Percentiles rank a stretch among this genome's conserved stretches.
Evolutionary conservation across 1,140 invertebrate genomes (phyloP).

Genomic region (Globodera ellingtonae): DNA sequence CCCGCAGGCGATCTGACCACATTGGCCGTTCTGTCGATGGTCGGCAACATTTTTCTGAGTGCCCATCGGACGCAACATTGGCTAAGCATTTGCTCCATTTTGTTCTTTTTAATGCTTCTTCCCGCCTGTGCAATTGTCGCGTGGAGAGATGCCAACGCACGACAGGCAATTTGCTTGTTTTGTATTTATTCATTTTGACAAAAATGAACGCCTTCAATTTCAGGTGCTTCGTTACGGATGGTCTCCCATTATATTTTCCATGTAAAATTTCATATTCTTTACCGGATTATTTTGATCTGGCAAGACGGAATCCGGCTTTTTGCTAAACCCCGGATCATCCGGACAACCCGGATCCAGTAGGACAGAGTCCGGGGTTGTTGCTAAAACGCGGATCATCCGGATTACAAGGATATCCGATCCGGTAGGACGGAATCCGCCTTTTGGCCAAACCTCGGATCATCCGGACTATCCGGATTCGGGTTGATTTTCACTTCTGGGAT

Average conservation of each 20-base stretch:
- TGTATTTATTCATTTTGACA: no score
- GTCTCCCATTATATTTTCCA: conserved; percentile 64
- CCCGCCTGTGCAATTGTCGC: conserved; percentile 57
- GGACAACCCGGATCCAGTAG: no score
- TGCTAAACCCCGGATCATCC: no score
- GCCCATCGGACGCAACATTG: conserved; percentile 59
- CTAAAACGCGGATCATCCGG: not conserved
- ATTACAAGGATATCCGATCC: no score
- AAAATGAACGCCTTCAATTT: not conserved
- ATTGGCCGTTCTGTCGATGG: conserved; percentile 54
- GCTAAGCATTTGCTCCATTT: conserved; percentile 58
- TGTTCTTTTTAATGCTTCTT: conserved; percentile 46
- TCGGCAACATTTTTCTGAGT: conserved; percentile 60
- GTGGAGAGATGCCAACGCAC: conserved; percentile 41
- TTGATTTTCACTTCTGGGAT: no score
- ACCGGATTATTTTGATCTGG: no score
- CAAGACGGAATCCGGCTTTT: no score
- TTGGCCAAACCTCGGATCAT: no score
- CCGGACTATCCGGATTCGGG: no score
- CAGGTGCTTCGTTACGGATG: conserved; percentile 56
- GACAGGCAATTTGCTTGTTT: not conserved
- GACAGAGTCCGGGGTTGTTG: no score
- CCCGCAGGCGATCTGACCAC: conserved; percentile 61
- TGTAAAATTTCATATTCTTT: conserved; percentile 29
- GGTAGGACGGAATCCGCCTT: no score